Evolutionary conservation across 2,113 vertebrate genomes (phyloP).

Genomic region (Jaculus jaculus): DNA sequence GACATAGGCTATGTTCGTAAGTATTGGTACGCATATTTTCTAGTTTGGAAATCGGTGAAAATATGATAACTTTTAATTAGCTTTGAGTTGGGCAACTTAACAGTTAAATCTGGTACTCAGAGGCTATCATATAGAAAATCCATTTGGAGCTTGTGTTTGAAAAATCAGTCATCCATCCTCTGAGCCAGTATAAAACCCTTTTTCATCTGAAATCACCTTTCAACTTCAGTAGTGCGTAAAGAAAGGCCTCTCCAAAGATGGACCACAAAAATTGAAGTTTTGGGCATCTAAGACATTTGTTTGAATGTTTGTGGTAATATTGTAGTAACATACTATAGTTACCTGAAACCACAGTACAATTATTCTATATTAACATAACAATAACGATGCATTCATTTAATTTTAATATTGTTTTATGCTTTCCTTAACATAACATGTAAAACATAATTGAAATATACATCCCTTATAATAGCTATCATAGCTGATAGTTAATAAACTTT

Average conservation of each 20-base stretch:
- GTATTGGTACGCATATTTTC: conserved; percentile 49
- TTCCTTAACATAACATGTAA: background rate
- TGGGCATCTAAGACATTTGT: background rate
- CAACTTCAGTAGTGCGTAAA: conserved; percentile 32
- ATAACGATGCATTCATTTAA: background rate
- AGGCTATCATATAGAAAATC: conserved; percentile 56
- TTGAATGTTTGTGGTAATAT: conserved; percentile 43
- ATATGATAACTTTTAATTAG: conserved; percentile 66
- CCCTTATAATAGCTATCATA: background rate
- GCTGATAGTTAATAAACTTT: background rate
- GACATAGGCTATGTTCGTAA: conserved; percentile 8
- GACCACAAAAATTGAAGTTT: conserved; percentile 25
- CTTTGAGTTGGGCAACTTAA: conserved; percentile 61
- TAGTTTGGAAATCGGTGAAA: conserved; percentile 47
- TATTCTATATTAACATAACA: background rate
- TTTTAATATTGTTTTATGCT: background rate
- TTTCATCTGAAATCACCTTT: conserved; percentile 62
- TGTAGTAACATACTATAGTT: too few species aligned
- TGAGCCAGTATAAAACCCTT: conserved; percentile 51
- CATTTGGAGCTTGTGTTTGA: conserved; percentile 47
- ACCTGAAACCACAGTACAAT: background rate
- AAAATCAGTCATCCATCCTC: conserved; percentile 29
- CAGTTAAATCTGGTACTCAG: conserved; percentile 58
- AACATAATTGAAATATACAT: conserved; percentile 1
- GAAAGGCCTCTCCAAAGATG: background rate